These are phyloP conservation scores for Orchestes rusci DNA, from an alignment of 2,888 invertebrate genomes.

Conservation along the genomic window DNA sequence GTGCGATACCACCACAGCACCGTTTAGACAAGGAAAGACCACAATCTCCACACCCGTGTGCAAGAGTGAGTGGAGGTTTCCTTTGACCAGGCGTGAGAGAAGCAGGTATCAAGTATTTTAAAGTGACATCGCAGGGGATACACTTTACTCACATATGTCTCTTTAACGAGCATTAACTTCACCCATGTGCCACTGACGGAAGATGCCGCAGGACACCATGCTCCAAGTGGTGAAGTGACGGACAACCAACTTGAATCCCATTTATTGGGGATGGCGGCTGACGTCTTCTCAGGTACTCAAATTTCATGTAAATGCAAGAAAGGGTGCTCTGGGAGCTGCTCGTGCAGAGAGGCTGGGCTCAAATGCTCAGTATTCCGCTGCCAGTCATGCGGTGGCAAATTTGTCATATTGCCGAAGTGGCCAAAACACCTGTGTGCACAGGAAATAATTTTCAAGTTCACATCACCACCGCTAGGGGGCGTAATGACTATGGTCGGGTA, in stretches of 20 bases:
- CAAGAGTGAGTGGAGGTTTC: slow-evolving; percentile 6
- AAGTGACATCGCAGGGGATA: slow-evolving; percentile 4
- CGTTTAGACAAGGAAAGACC: no score
- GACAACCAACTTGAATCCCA: slow-evolving; percentile 8
- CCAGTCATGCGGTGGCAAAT: not conserved
- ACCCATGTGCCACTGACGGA: slow-evolving; percentile 7
- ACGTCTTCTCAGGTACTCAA: slow-evolving; percentile 8
- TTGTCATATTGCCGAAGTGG: no score
- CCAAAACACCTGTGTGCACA: no score
- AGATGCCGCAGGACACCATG: slow-evolving; percentile 8
- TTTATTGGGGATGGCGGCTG: slow-evolving; percentile 4
- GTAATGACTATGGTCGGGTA: no score
- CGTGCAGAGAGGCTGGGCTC: slow-evolving; percentile 9
- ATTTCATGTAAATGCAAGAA: not conserved
- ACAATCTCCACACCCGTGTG: slow-evolving; percentile 7
- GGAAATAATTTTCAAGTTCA: no score
- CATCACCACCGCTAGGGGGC: no score
- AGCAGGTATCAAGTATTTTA: slow-evolving; percentile 7
- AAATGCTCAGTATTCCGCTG: not conserved
- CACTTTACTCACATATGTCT: slow-evolving; percentile 2
- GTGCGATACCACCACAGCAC: no score
- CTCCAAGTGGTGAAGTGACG: slow-evolving; percentile 8
- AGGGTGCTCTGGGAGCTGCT: slow-evolving; percentile 3
- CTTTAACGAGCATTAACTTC: slow-evolving; percentile 4
- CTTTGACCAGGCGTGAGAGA: slow-evolving; percentile 2